Percentiles rank a stretch among this genome's conserved stretches.
Conservation (phyloP, 2,113 vertebrate species). For the Mustelus asterias region DNA sequence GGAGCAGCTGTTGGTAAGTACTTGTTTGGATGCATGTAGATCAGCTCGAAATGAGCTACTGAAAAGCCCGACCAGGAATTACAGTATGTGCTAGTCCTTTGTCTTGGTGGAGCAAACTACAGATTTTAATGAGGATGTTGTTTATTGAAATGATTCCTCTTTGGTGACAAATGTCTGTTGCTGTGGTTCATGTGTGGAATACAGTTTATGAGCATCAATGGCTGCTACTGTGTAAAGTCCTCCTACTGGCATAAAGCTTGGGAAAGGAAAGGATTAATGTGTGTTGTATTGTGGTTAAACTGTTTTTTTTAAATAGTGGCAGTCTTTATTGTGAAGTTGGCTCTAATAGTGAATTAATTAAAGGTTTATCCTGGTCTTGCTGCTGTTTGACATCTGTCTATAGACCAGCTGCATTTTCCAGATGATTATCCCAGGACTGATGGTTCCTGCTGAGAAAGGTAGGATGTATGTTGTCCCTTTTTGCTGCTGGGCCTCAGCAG, state of each 20-base stretch:
- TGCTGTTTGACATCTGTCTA: conserved; percentile 60
- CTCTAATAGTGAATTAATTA: conserved; percentile 47
- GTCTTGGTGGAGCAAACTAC: neutral
- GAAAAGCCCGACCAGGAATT: conserved; percentile 7
- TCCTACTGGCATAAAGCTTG: neutral
- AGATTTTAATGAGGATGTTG: neutral
- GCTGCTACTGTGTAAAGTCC: conserved; percentile 26
- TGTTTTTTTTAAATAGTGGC: conserved; percentile 23
- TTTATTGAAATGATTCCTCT: neutral
- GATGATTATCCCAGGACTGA: conserved; percentile 48
- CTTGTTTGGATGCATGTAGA: conserved; percentile 62
- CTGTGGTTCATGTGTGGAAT: conserved; percentile 27
- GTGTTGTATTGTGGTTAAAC: conserved; percentile 11
- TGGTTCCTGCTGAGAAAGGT: conserved; percentile 54
- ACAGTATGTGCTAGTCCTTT: neutral
- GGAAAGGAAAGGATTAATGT: conserved; percentile 16
- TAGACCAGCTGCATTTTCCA: conserved; percentile 67
- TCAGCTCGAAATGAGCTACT: conserved; percentile 51
- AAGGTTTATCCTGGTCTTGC: conserved; percentile 52
- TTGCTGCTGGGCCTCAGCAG: conserved; percentile 43
- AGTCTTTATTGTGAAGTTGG: neutral
- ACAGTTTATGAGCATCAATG: conserved; percentile 24
- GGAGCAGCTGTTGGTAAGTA: conserved; percentile 74
- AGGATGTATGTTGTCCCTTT: conserved; percentile 54
- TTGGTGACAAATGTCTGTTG: conserved; percentile 14